Evolutionary conservation across 2,797 vertebrate genomes (phyloP).

Genomic region (Macropus fuliginosus): DNA sequence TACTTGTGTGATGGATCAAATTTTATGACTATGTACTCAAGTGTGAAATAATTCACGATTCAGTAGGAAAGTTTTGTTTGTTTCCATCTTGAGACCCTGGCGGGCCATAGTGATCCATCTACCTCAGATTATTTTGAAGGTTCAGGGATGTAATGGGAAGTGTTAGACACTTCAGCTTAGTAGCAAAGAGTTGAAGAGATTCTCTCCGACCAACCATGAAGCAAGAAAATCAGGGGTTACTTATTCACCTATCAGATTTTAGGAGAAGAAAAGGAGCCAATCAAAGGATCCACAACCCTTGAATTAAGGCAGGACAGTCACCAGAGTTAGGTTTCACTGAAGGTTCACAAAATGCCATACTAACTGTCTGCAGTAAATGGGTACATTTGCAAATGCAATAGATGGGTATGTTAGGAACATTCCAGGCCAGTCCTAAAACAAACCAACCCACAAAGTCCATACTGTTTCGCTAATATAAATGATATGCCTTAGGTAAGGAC

Average conservation of each 20-base stretch:
- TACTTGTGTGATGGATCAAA: not conserved
- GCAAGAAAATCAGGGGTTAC: slow-evolving; percentile 33
- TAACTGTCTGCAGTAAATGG: not conserved
- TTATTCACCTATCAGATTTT: slow-evolving; percentile 69
- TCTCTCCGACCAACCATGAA: slow-evolving; percentile 55
- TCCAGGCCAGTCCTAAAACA: not conserved
- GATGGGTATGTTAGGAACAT: not conserved
- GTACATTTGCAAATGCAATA: not conserved
- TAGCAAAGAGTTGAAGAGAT: slow-evolving; percentile 67
- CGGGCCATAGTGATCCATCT: slow-evolving; percentile 61
- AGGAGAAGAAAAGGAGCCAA: slow-evolving; percentile 51
- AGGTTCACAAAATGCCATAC: not conserved
- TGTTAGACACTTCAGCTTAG: slow-evolving; percentile 71
- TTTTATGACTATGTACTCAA: not conserved
- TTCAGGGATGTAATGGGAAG: slow-evolving; percentile 70
- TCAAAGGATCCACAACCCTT: not conserved
- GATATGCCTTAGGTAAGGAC: not conserved
- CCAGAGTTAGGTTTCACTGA: slow-evolving; percentile 22
- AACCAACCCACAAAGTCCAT: not conserved
- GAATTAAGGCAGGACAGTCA: slow-evolving; percentile 46
- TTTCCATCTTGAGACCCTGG: not conserved
- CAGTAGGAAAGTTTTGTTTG: not conserved
- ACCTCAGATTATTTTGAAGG: slow-evolving; percentile 42
- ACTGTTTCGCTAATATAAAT: not conserved
- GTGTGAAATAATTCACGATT: not conserved